A percentile compares a stretch with the other conserved stretches of the same genome.
Conservation (phyloP, 2,113 vertebrate species). For the Mungos mungo region DNA sequence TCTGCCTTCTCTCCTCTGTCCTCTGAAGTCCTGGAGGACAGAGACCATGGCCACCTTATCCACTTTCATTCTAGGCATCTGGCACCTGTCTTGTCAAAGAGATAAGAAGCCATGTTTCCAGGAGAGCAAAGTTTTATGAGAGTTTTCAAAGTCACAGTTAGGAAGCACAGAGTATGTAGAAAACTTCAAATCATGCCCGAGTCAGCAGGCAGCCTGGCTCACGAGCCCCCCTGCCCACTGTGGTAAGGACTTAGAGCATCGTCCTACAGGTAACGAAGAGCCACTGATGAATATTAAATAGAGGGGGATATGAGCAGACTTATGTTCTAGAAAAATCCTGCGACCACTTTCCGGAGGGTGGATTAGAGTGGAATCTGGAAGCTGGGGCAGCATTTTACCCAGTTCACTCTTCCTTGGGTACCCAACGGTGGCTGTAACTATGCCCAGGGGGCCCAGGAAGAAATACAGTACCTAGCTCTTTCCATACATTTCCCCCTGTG, state of each 20-base stretch:
- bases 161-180: background rate
- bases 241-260: background rate
- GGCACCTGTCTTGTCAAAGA: background rate
- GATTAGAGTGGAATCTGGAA: background rate
- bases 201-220: background rate
- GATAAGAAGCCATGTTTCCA: background rate
- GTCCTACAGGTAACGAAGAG: background rate
- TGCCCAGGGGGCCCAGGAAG: background rate
- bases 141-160: background rate
- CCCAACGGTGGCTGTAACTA: background rate
- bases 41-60: background rate
- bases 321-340: background rate
- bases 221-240: rapidly evolving
- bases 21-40: background rate
- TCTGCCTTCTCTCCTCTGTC: background rate
- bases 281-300: rapidly evolving
- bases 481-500: background rate
- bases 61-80: background rate
- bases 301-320: background rate
- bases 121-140: background rate
- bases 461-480: background rate
- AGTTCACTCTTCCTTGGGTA: background rate
- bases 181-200: background rate
- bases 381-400: background rate
- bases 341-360: background rate